Evolutionary conservation across 2,888 invertebrate species (phyloP).

Genomic region (Tachina fera): DNA sequence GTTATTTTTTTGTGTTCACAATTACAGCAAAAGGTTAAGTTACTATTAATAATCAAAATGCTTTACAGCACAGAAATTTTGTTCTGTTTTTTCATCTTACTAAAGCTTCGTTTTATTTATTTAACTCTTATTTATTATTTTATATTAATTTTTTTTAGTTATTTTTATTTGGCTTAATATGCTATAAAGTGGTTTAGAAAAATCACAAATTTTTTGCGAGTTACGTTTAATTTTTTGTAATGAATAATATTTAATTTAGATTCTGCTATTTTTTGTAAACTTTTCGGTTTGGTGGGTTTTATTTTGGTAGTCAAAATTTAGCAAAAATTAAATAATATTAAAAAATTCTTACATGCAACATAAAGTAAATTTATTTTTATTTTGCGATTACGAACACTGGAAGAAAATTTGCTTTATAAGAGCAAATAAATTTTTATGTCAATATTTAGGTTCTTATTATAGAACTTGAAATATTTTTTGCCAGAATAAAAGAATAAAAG

Average conservation of each 20-base stretch:
- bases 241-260: constrained; percentile 66
- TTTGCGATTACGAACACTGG: constrained; percentile 14
- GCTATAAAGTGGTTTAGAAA: constrained; percentile 19
- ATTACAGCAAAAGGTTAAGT: constrained; percentile 67
- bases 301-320: constrained; percentile 38
- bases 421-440: too few relatives aligned
- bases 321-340: constrained; percentile 25
- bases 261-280: neutral
- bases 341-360: constrained; percentile 51
- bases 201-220: constrained; percentile 37
- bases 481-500: too few relatives aligned
- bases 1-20: constrained; percentile 27
- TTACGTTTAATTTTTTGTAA: constrained; percentile 55
- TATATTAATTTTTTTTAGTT: neutral
- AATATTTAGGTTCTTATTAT: too few relatives aligned
- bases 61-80: constrained; percentile 26
- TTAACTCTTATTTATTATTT: constrained; percentile 6
- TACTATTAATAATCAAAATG: constrained; percentile 62
- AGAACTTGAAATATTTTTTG: too few relatives aligned
- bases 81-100: constrained; percentile 3
- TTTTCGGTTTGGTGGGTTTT: constrained; percentile 17
- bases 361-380: constrained; percentile 15
- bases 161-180: constrained; percentile 16
- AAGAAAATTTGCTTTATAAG: too few relatives aligned
- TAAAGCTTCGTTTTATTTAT: constrained; percentile 44